These are phyloP conservation scores for Byasa hedistus DNA, from an alignment of 2,888 invertebrate species.

Conservation along the genomic window DNA sequence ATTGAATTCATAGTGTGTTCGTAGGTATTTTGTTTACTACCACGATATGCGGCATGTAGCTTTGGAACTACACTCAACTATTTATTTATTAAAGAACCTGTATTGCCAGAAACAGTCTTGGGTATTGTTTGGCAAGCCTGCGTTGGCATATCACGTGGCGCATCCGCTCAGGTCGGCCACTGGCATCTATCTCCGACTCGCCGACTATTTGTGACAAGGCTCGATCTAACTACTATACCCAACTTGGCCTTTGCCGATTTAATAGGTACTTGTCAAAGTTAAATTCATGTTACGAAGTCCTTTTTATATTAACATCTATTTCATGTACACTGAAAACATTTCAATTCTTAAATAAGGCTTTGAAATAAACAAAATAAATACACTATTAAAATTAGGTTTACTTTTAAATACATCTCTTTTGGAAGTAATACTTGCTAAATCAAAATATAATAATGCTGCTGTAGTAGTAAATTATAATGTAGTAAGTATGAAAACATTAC, in stretches of 20 bases:
- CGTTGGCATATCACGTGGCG: constrained; percentile 66
- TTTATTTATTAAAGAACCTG: not conserved
- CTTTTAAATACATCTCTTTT: too few species aligned
- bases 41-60: too few species aligned
- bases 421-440: too few species aligned
- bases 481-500: too few species aligned
- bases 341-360: too few species aligned
- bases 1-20: not conserved
- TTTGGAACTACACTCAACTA: not conserved
- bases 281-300: not conserved
- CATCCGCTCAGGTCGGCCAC: constrained; percentile 49
- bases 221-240: constrained; percentile 32
- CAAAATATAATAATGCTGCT: too few species aligned
- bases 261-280: not conserved
- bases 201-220: constrained; percentile 59
- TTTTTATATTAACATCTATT: too few species aligned
- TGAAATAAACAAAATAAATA: too few species aligned
- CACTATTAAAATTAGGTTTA: too few species aligned
- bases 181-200: constrained; percentile 45
- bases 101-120: not conserved
- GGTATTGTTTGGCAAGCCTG: constrained; percentile 35
- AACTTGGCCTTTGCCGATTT: constrained; percentile 17
- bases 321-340: too few species aligned
- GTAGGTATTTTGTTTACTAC: not conserved
- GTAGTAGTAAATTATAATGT: too few species aligned